Evolutionary conservation across 2,888 invertebrate species (phyloP).

Genomic region (Mesorhabditis belari): DNA sequence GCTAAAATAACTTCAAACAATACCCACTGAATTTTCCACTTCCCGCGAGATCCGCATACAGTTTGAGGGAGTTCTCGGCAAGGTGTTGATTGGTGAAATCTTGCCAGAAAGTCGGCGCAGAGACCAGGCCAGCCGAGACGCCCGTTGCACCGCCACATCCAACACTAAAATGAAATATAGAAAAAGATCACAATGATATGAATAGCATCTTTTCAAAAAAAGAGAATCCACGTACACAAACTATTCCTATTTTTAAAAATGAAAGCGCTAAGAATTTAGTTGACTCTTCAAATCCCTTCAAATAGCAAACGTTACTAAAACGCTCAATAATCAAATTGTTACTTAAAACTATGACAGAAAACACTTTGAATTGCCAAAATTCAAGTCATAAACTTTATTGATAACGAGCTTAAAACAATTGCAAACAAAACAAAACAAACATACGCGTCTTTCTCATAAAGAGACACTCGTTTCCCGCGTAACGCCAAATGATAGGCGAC

Average conservation of each 20-base stretch:
- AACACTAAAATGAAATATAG: slow-evolving; percentile 12
- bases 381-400: not conserved
- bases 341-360: too few relatives aligned
- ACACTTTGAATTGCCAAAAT: too few relatives aligned
- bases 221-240: too few relatives aligned
- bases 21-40: slow-evolving; percentile 65
- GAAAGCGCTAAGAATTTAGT: too few relatives aligned
- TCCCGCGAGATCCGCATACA: slow-evolving; percentile 70
- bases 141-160: slow-evolving; percentile 72
- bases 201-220: not conserved
- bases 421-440: too few relatives aligned
- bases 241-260: too few relatives aligned
- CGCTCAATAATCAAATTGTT: too few relatives aligned
- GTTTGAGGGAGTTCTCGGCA: slow-evolving; percentile 70
- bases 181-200: too few relatives aligned
- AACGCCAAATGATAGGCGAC: slow-evolving; percentile 69
- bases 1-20: too few relatives aligned
- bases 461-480: slow-evolving; percentile 66
- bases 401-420: not conserved
- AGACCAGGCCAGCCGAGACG: slow-evolving; percentile 69
- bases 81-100: slow-evolving; percentile 55
- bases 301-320: too few relatives aligned
- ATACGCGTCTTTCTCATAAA: slow-evolving; percentile 60
- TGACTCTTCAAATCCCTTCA: too few relatives aligned
- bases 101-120: slow-evolving; percentile 70